These are phyloP conservation scores for Pogonophryne albipinna DNA, from an alignment of 2,797 vertebrate species.

Conservation along the genomic window DNA sequence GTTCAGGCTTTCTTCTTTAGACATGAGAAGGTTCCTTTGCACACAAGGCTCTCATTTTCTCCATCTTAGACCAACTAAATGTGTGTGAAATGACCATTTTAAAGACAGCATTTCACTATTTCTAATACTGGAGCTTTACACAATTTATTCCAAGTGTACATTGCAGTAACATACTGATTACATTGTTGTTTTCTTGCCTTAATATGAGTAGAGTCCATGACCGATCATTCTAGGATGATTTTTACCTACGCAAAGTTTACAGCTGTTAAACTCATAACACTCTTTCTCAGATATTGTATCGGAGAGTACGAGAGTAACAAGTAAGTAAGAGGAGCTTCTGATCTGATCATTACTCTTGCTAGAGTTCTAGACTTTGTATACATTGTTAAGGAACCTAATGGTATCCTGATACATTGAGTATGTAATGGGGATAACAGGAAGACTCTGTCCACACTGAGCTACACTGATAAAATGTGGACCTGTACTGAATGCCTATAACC, in stretches of 20 bases:
- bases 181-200: slow-evolving; percentile 1
- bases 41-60: slow-evolving; percentile 82
- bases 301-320: not conserved
- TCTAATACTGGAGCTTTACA: not conserved
- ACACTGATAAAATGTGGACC: slow-evolving; percentile 42
- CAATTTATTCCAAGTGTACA: not conserved
- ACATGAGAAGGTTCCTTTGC: slow-evolving; percentile 51
- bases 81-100: slow-evolving; percentile 88
- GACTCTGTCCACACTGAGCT: slow-evolving; percentile 17
- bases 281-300: not conserved
- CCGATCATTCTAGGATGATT: not conserved
- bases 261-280: not conserved
- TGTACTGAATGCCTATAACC: slow-evolving; percentile 25
- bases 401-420: slow-evolving; percentile 29
- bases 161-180: not conserved
- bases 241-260: not conserved
- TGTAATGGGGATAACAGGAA: slow-evolving; percentile 4
- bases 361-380: not conserved
- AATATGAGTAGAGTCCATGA: not conserved
- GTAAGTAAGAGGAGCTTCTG: not conserved
- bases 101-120: not conserved
- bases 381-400: slow-evolving; percentile 29
- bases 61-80: slow-evolving; percentile 84
- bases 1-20: slow-evolving; percentile 41
- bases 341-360: slow-evolving; percentile 15